phyloP scores from a whole-genome alignment of 2,797 vertebrate genomes.

The Xiphorhynchus erythropygius region DNA sequence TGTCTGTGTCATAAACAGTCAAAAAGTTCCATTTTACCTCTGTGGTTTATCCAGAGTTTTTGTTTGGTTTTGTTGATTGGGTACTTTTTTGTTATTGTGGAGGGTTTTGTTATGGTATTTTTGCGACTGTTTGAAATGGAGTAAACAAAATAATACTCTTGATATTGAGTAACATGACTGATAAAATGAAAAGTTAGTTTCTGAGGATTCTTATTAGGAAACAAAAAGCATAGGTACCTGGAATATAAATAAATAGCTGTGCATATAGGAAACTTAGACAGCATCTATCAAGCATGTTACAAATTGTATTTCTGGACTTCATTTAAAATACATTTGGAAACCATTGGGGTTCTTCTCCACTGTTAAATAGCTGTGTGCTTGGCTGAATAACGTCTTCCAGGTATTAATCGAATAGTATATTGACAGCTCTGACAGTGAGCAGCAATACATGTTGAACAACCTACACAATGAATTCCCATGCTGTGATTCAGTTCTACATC shows the following conservation, averaged over 20 bases:
- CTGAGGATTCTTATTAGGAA: neutral
- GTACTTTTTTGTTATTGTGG: no score
- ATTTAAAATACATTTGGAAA: neutral
- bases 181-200: neutral
- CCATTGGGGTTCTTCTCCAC: neutral
- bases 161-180: neutral
- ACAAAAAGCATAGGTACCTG: neutral
- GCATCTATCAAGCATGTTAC: neutral
- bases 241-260: neutral
- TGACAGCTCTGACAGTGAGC: neutral
- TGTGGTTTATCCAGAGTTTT: neutral
- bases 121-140: neutral
- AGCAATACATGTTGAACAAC: neutral
- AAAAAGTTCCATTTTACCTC: neutral
- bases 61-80: neutral
- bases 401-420: neutral
- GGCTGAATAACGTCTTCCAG: neutral
- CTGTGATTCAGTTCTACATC: neutral
- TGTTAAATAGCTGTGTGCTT: neutral
- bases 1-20: neutral
- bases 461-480: neutral
- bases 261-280: neutral
- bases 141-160: neutral
- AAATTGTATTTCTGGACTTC: neutral
- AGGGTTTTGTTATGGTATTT: neutral